A percentile compares a stretch with the other conserved stretches of the same genome.
These are phyloP conservation scores for Elymnias hypermnestra DNA, from an alignment of 1,140 invertebrate species.

Conservation along the genomic window DNA sequence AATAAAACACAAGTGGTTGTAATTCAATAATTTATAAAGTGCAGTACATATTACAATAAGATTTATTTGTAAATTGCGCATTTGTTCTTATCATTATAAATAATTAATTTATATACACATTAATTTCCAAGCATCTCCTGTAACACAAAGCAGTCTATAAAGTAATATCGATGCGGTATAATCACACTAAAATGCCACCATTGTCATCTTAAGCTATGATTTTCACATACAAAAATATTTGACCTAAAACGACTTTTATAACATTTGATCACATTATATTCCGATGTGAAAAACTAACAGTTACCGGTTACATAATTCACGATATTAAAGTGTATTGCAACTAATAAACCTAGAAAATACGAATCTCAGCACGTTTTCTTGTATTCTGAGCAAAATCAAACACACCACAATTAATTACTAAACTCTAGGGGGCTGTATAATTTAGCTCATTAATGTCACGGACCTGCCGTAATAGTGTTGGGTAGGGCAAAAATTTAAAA, in stretches of 20 bases:
- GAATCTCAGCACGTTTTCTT: background rate
- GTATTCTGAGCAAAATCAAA: too few relatives aligned
- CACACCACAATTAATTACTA: too few relatives aligned
- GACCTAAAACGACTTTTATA: constrained; percentile 58
- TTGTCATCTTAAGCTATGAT: constrained; percentile 52
- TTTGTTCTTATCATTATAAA: constrained; percentile 63
- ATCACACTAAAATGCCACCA: constrained; percentile 49
- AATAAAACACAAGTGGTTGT: constrained; percentile 34
- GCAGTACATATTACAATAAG: constrained; percentile 61
- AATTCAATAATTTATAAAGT: constrained; percentile 72
- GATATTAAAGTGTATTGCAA: background rate
- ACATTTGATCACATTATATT: constrained; percentile 47
- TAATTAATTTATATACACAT: constrained; percentile 65
- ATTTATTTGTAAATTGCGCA: constrained; percentile 59
- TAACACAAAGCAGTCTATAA: constrained; percentile 68
- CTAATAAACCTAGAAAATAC: background rate
- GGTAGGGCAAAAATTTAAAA: too few relatives aligned
- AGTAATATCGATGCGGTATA: constrained; percentile 44
- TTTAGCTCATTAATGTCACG: too few relatives aligned
- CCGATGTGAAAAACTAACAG: constrained; percentile 5
- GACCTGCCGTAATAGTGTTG: too few relatives aligned
- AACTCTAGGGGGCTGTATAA: too few relatives aligned
- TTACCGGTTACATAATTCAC: background rate
- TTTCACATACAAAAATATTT: constrained; percentile 72
- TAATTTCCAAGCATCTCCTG: constrained; percentile 55